Conservation (phyloP, 2,113 vertebrate species). For the Psilopsiagon aymara region DNA sequence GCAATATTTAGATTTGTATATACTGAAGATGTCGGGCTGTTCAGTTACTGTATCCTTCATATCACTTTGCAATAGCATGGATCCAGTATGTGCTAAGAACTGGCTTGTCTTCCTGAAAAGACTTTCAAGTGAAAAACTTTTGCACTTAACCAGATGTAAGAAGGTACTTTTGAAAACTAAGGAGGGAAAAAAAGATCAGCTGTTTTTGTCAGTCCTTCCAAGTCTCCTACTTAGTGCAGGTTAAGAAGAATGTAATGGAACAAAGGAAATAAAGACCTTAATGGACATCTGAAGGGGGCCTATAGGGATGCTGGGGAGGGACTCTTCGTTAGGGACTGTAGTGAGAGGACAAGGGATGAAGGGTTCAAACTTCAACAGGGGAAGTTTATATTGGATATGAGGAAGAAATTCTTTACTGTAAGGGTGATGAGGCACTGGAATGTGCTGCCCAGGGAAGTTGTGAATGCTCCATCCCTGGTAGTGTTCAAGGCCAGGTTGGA, state of each 20-base stretch:
- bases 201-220: neutral
- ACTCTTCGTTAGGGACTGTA: too few relatives aligned
- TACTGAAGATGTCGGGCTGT: neutral
- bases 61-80: neutral
- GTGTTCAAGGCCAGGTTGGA: too few relatives aligned
- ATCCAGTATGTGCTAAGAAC: neutral
- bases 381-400: too few relatives aligned
- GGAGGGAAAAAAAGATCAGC: neutral
- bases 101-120: neutral
- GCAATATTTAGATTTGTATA: neutral
- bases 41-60: neutral
- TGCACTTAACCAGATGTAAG: neutral
- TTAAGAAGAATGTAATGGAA: neutral
- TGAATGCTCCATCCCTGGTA: too few relatives aligned
- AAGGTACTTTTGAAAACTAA: neutral
- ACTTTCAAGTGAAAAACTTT: neutral
- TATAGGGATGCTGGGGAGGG: too few relatives aligned
- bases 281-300: neutral
- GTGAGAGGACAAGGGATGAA: too few relatives aligned
- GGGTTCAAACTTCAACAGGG: too few relatives aligned
- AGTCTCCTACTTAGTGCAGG: neutral
- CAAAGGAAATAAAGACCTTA: neutral
- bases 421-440: too few relatives aligned
- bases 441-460: too few relatives aligned
- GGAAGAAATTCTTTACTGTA: too few relatives aligned